Percentiles rank a stretch among this genome's conserved stretches.
phyloP scores from a whole-genome alignment of 2,888 invertebrate genomes.

The Agrotis clavis region DNA sequence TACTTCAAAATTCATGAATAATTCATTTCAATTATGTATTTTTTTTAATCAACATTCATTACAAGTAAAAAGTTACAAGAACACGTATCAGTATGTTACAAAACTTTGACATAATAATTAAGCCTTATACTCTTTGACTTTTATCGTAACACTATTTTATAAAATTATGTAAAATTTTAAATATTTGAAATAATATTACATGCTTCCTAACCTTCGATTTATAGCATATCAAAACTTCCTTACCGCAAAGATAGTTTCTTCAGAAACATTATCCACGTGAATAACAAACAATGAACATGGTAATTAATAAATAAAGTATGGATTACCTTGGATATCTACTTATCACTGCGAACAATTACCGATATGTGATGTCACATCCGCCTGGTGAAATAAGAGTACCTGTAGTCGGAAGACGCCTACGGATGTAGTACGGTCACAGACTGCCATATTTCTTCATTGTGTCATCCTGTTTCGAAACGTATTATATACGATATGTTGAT shows the following conservation, averaged over 20 bases:
- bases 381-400: constrained; percentile 11
- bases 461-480: constrained; percentile 46
- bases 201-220: no score
- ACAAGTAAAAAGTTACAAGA: not conserved
- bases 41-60: not conserved
- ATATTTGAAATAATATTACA: no score
- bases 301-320: constrained; percentile 19
- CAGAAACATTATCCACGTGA: no score
- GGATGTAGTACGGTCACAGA: constrained; percentile 3
- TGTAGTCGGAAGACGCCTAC: constrained; percentile 34
- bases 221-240: no score
- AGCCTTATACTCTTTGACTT: no score
- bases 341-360: constrained; percentile 40
- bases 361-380: constrained; percentile 24
- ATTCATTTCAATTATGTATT: constrained; percentile 1
- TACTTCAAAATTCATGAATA: constrained; percentile 1
- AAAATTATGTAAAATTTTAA: no score
- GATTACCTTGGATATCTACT: constrained; percentile 13
- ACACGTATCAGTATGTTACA: no score
- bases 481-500: not conserved
- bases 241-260: no score
- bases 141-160: no score
- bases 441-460: constrained; percentile 42
- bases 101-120: not conserved
- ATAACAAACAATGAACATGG: not conserved